phyloP scores from a whole-genome alignment of 1,140 invertebrate species.

The Heliconius eleuchia region DNA sequence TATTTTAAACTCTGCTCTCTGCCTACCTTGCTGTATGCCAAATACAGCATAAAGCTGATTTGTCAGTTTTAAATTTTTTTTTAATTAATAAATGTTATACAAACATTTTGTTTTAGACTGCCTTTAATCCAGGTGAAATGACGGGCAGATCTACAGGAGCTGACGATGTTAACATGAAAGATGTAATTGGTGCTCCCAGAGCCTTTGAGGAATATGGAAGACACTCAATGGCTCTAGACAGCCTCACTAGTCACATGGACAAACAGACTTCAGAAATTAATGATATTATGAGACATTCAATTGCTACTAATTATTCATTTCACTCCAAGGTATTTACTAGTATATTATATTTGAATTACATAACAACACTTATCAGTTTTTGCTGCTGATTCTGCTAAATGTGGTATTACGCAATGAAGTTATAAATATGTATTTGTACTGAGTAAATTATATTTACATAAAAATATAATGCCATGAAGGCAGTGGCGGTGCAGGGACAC shows the following conservation, averaged over 20 bases:
- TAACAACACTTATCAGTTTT: neutral
- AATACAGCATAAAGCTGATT: no score
- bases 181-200: constrained; percentile 23
- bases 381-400: no score
- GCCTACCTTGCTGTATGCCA: no score
- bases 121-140: constrained; percentile 75
- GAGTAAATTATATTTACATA: no score
- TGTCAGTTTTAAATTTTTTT: no score
- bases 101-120: constrained; percentile 49
- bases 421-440: no score
- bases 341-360: neutral
- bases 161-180: constrained; percentile 46
- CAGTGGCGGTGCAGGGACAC: no score
- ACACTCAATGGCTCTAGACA: constrained; percentile 60
- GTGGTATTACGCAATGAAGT: no score
- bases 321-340: constrained; percentile 61
- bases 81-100: no score
- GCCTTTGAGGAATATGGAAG: constrained; percentile 54
- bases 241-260: constrained; percentile 62
- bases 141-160: constrained; percentile 70
- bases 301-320: constrained; percentile 69
- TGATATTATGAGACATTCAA: constrained; percentile 70
- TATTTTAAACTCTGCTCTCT: no score
- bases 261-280: constrained; percentile 66
- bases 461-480: neutral